phyloP scores from a whole-genome alignment of 1,140 invertebrate genomes.

The Ooceraea biroi region DNA sequence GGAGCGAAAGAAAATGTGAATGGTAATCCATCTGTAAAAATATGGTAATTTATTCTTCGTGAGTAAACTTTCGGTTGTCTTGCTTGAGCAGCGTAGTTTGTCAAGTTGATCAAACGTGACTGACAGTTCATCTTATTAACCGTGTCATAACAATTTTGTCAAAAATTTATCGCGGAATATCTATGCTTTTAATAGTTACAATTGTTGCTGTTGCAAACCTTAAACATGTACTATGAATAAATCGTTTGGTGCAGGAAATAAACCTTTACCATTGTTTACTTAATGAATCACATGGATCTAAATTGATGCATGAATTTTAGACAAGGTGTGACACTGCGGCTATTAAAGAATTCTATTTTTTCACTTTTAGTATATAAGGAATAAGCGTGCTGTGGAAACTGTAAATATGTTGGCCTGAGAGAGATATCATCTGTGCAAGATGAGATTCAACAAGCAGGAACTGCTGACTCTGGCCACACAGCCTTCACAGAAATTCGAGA shows the following conservation, averaged over 20 bases:
- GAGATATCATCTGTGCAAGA: conserved; percentile 84
- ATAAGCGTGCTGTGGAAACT: conserved; percentile 1
- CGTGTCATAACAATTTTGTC: not conserved
- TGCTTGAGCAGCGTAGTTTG: not conserved
- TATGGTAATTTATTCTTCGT: not conserved
- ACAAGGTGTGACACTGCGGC: no score
- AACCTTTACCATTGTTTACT: not conserved
- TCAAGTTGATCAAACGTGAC: not conserved
- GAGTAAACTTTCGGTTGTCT: not conserved
- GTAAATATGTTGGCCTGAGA: conserved; percentile 50
- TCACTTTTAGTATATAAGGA: conserved; percentile 46
- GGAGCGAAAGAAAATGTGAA: not conserved
- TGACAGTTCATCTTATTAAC: not conserved
- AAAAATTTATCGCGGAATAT: not conserved
- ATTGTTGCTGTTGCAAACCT: not conserved
- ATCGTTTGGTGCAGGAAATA: not conserved
- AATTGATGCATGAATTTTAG: not conserved
- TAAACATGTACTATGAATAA: not conserved
- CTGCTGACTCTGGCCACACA: conserved; percentile 93
- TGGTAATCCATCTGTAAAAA: conserved; percentile 39
- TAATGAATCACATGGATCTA: conserved; percentile 11
- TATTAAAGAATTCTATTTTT: conserved; percentile 11
- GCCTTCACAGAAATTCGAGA: conserved; percentile 95
- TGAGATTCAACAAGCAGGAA: conserved; percentile 97
- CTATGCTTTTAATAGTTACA: not conserved